Percentiles rank a stretch among this genome's conserved stretches.
Evolutionary conservation across 2,113 vertebrate genomes (phyloP).

Genomic region (Colinus virginianus): DNA sequence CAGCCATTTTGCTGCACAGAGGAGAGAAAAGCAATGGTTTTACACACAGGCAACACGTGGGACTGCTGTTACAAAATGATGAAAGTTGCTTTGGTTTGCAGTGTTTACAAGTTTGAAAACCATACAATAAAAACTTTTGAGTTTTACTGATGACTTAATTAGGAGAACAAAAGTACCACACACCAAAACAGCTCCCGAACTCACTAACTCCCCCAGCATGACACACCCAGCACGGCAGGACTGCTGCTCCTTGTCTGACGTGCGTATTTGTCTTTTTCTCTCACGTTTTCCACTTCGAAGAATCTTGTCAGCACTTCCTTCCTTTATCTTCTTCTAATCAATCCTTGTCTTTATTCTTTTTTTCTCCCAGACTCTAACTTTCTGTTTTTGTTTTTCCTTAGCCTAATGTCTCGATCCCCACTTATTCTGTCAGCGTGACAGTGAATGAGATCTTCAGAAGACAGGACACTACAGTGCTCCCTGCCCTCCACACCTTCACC

Average conservation of each 20-base stretch:
- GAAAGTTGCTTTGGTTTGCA: neutral
- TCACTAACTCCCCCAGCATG: neutral
- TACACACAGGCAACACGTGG: neutral
- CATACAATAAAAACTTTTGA: neutral
- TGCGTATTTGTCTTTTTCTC: neutral
- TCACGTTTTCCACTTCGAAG: neutral
- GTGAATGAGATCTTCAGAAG: neutral
- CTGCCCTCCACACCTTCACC: neutral
- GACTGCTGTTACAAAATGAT: neutral
- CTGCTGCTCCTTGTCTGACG: neutral
- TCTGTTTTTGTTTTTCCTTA: neutral
- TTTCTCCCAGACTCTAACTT: neutral
- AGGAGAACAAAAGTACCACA: neutral
- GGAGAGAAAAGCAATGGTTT: rapidly evolving
- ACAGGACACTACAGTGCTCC: neutral
- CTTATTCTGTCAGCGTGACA: too few species aligned
- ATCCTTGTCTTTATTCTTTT: neutral
- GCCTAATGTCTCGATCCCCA: neutral
- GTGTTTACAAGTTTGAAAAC: neutral
- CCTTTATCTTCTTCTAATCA: neutral
- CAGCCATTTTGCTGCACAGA: rapidly evolving
- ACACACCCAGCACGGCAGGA: neutral
- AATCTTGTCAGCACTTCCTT: neutral
- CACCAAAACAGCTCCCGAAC: neutral
- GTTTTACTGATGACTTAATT: neutral